Percentiles rank a stretch among this genome's conserved stretches.
Conservation (phyloP, 2,113 vertebrate species). For the Toxostoma redivivum region DNA sequence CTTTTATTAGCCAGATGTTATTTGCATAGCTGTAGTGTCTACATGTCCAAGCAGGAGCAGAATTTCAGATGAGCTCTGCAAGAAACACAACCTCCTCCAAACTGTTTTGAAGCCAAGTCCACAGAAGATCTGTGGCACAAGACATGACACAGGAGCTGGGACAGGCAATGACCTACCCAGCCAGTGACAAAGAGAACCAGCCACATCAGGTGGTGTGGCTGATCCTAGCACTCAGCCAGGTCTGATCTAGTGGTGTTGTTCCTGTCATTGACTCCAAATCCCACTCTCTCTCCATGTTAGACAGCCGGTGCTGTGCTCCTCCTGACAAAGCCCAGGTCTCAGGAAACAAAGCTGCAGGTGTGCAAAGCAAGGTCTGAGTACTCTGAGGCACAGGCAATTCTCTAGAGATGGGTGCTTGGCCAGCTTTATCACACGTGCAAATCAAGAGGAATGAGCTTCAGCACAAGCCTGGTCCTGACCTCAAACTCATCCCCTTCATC, state of each 20-base stretch:
- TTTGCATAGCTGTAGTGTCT: background rate
- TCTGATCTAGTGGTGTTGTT: background rate
- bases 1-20: background rate
- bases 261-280: background rate
- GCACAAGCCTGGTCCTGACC: background rate
- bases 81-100: background rate
- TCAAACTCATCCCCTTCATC: background rate
- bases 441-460: background rate
- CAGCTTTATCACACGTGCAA: background rate
- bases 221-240: background rate
- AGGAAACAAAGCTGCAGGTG: background rate
- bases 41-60: background rate
- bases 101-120: background rate
- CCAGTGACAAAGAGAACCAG: background rate
- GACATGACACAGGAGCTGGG: background rate
- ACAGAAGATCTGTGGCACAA: background rate
- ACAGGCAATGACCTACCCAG: background rate
- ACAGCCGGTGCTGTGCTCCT: background rate
- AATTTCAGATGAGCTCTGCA: background rate
- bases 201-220: background rate
- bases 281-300: background rate
- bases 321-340: background rate
- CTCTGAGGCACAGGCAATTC: fast-evolving
- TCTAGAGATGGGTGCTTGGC: background rate
- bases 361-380: background rate